Base-by-base conservation (phyloP, 2,888 invertebrate genomes). In the Melieria picta region DNA sequence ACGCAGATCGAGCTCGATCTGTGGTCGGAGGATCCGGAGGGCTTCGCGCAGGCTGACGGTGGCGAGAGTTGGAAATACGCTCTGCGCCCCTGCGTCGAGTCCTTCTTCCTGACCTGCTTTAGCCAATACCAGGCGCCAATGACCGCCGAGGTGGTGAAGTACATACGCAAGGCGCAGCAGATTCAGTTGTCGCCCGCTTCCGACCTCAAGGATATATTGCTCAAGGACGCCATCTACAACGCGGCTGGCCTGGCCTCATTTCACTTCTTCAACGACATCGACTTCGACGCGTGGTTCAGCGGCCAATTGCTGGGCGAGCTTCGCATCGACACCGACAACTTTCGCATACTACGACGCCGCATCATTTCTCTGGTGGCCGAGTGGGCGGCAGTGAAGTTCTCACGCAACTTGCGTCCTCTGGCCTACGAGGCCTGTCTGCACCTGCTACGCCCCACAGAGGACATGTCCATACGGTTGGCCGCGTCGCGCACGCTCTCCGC, bases 51-150 rank as follows among this genome's bases (percentile, higher is more conserved):
- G 57, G 96, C 96, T 85, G 96, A 96, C 83, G 91, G 92, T 10
- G 96, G 96, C 0, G 97, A 97, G 84, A 93, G 94, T n/a, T 97
- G 96, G 94, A 97, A 96, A 83, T 98, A 96, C 84, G 95, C 93
- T 81, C 88, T 97, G 74, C 90, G 94, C 92, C 95, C 97, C 3
- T 95, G 97, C 83, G 94, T 95, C 66, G 96, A 97, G 87, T 91
- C 93, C 0, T 89, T 97, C 46, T 97, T 96, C 86, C 89, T 93
- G 79, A 92, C 94, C 57, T 88, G 98, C 69, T 94, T 97, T 84
- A 94, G 93, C 80, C 92, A 93, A 85, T 96, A 92, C 88, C 90
- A 92, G 67, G 88, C 90, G 62, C 88, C 91, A 58, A 89, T 96
- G 78, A 90, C 91, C 0, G 92, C 93, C 0, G 92, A 96, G 76